Evolutionary conservation across 2,113 vertebrate genomes (phyloP).

Genomic region (Cyphomyrus plagiostoma): DNA sequence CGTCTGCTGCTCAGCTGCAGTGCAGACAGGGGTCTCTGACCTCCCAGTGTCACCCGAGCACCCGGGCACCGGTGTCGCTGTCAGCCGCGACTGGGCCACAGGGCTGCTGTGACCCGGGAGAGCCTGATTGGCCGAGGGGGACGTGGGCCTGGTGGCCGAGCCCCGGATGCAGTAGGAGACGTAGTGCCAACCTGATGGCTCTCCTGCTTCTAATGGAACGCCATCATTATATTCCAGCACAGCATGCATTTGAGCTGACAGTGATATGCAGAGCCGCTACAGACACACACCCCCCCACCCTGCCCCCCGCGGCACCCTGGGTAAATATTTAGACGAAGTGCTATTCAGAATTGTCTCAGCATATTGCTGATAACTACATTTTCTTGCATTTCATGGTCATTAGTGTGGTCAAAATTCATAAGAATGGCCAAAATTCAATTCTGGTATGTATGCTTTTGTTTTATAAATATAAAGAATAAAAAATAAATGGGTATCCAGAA

Average conservation of each 20-base stretch:
- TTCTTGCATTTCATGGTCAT: not conserved
- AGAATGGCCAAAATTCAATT: not conserved
- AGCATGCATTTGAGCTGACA: slow-evolving; percentile 59
- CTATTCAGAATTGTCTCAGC: not conserved
- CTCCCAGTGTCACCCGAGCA: slow-evolving; percentile 29
- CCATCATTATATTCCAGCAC: slow-evolving; percentile 21
- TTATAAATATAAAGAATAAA: not conserved
- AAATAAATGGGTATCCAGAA: not conserved
- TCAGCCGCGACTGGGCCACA: slow-evolving; percentile 38
- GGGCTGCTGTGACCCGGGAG: not conserved
- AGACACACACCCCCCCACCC: slow-evolving; percentile 23
- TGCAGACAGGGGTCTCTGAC: slow-evolving; percentile 39
- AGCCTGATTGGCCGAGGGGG: slow-evolving; percentile 30
- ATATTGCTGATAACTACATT: not conserved
- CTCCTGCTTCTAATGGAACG: slow-evolving; percentile 17
- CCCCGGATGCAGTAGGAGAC: slow-evolving; percentile 39
- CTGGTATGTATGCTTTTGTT: not conserved
- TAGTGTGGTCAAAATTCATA: not conserved
- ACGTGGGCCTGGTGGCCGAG: slow-evolving; percentile 49
- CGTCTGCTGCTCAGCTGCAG: slow-evolving; percentile 64
- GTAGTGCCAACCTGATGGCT: not conserved
- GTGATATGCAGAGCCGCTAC: slow-evolving; percentile 47
- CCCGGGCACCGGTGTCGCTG: slow-evolving; percentile 60
- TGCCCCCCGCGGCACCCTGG: not conserved
- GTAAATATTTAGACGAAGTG: not conserved